Conservation (phyloP, 2,797 vertebrate species). For the Poeciliopsis presidionis region DNA sequence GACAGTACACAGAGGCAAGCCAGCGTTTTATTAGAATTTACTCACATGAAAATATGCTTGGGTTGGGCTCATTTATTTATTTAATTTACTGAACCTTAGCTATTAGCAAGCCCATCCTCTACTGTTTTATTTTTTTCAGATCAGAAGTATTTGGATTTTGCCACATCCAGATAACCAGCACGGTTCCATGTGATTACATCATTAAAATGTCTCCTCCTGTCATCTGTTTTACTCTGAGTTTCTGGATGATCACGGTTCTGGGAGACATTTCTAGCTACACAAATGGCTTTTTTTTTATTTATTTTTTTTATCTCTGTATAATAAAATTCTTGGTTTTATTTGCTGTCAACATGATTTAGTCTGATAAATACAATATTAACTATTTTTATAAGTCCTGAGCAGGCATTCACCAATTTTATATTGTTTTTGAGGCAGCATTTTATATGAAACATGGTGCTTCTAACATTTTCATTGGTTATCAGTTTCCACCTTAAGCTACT, state of each 20-base stretch:
- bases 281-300: background rate
- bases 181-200: background rate
- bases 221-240: background rate
- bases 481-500: background rate
- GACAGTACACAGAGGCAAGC: too few species aligned
- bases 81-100: background rate
- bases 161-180: background rate
- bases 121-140: background rate
- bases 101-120: background rate
- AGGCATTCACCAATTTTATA: background rate
- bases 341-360: background rate
- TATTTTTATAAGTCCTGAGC: background rate
- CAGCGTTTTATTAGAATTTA: background rate
- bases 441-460: background rate
- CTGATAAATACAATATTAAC: background rate
- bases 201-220: background rate
- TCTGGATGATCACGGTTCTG: background rate
- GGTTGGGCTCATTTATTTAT: background rate
- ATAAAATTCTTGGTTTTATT: background rate
- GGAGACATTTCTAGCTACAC: background rate
- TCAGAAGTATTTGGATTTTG: background rate
- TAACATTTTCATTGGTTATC: background rate
- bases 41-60: background rate
- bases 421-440: background rate
- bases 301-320: background rate